Conservation (phyloP, 1,140 invertebrate species). For the Antheraea pernyi region DNA sequence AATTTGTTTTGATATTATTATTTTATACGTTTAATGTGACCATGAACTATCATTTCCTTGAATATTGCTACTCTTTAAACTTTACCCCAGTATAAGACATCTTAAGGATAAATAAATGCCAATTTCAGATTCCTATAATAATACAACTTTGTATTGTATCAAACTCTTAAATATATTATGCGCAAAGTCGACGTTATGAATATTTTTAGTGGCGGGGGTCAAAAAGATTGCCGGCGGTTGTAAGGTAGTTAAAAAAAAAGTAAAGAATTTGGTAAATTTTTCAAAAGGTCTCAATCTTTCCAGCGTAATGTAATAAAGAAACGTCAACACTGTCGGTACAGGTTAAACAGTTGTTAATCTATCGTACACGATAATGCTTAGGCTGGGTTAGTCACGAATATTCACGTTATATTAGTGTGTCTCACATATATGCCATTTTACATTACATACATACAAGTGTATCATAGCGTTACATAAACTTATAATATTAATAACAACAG, state of each 20-base stretch:
- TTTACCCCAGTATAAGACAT: too few relatives aligned
- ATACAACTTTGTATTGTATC: too few relatives aligned
- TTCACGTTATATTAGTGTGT: constrained; percentile 60
- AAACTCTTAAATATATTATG: too few relatives aligned
- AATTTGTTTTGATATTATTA: too few relatives aligned
- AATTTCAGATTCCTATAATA: too few relatives aligned
- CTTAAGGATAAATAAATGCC: too few relatives aligned
- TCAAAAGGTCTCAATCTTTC: constrained; percentile 8
- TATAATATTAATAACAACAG: constrained; percentile 68
- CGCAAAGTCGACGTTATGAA: too few relatives aligned
- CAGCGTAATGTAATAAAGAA: not conserved
- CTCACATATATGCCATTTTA: constrained; percentile 59
- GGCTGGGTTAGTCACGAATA: constrained; percentile 68
- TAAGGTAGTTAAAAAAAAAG: too few relatives aligned
- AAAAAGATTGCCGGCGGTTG: too few relatives aligned
- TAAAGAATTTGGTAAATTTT: constrained; percentile 9
- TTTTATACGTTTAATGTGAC: too few relatives aligned
- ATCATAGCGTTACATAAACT: constrained; percentile 46
- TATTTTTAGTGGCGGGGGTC: not conserved
- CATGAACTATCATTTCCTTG: too few relatives aligned
- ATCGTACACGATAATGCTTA: constrained; percentile 52
- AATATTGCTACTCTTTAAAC: too few relatives aligned
- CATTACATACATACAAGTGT: constrained; percentile 44
- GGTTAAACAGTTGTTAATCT: constrained; percentile 32
- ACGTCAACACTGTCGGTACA: constrained; percentile 6